Base-by-base conservation (phyloP, 2,113 vertebrate species). In the Proteles cristata region DNA sequence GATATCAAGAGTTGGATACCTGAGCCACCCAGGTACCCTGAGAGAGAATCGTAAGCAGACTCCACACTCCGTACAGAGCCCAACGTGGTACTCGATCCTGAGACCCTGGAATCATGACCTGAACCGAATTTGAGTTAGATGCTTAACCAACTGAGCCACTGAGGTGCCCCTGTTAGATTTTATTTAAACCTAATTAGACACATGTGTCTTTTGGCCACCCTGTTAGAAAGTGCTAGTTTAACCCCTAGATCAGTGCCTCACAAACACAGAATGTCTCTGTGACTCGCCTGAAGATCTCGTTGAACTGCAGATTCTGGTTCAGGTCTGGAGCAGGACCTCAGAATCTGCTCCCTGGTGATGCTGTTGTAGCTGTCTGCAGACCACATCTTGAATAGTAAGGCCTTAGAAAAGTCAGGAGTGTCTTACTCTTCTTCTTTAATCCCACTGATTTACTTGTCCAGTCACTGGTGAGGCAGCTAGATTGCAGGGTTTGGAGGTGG, bases 301-400 rank as follows among this genome's bases (percentile, higher is more conserved):
- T 73, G 66, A 95, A 73, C 53, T 85, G 15, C n/a, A 87, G 80
- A 65, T 84, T 90, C 90, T 95, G 65, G 80, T 58, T 89, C 45
- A 17, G 50, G 7, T 88, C 43, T 85, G n/a, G 35, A 50, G 19
- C 66, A 43, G 88, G 65, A 45, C 55, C 83, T 66, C 43, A 76
- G 39, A 31, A 69, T 96, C 68, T 71, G 31, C 39, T 86, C 33
- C 81, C 33, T 85, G 45, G 31, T 73, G 26, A 17, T 84, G 58
- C 85, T 85, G 0, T 15, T 74, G 39, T 19, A 86, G 10, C 19
- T n/a, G 12, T 58, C 26, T 1, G 14, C 15, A 48, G 80, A 58
- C 74, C 35, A 53, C 11, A 28, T 2, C 68, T 96, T 28, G 77
- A 89, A 55, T 66, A 90, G 58, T n/a, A 26, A 28, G 48, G 50